A percentile compares a stretch with the other conserved stretches of the same genome.
Conservation (phyloP, 2,797 vertebrate genomes). For the Ctenopoma kingsleyae region DNA sequence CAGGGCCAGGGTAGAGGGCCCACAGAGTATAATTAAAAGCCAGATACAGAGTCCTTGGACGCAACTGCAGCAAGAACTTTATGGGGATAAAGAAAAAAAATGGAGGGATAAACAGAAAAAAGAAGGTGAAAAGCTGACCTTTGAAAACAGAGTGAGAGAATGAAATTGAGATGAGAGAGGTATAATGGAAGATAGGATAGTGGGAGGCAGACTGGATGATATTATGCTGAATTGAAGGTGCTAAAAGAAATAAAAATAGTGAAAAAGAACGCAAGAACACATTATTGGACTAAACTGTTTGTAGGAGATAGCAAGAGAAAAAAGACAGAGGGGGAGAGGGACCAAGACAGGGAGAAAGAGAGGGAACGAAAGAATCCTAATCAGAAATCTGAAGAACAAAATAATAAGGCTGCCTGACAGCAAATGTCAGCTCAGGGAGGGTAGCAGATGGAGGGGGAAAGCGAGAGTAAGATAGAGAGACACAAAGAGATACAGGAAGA, state of each 20-base stretch:
- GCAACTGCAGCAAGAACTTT: constrained; percentile 64
- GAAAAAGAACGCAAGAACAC: constrained; percentile 32
- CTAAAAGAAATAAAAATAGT: constrained; percentile 50
- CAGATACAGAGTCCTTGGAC: constrained; percentile 70
- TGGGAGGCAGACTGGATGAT: constrained; percentile 61
- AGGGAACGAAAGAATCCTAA: constrained; percentile 70
- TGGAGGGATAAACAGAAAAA: constrained; percentile 10
- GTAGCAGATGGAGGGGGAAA: constrained; percentile 55
- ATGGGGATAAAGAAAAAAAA: constrained; percentile 22
- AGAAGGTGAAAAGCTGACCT: constrained; percentile 64
- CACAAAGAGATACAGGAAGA: constrained; percentile 25
- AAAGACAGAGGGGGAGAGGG: constrained; percentile 26
- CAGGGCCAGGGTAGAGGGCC: constrained; percentile 61
- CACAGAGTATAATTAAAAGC: constrained; percentile 75
- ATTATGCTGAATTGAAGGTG: constrained; percentile 68
- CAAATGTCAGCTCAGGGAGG: constrained; percentile 79
- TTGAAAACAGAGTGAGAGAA: constrained; percentile 68
- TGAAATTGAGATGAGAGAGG: constrained; percentile 50
- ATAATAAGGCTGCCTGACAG: constrained; percentile 83
- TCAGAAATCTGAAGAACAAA: constrained; percentile 81
- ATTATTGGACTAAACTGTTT: constrained; percentile 48
- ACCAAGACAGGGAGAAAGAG: constrained; percentile 40
- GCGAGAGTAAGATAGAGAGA: constrained; percentile 15
- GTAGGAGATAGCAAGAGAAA: constrained; percentile 23
- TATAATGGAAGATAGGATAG: constrained; percentile 55